Base-by-base conservation (phyloP, 2,888 invertebrate species). In the Phlogophora meticulosa region DNA sequence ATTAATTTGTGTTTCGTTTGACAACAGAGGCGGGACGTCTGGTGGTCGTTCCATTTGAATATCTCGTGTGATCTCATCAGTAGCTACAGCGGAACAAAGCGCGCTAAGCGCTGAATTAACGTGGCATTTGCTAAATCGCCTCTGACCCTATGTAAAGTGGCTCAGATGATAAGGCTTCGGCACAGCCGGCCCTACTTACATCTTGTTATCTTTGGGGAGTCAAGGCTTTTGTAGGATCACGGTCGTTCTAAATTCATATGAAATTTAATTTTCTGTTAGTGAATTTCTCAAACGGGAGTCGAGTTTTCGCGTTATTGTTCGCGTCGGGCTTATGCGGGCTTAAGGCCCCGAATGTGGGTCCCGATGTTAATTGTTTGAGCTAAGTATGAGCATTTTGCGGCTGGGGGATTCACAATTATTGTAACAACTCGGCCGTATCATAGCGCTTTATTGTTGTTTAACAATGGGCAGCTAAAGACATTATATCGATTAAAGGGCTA, bases 181-280 rank as follows among this genome's bases (percentile, higher is more conserved):
- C 86, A 88, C 86, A 92, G 88, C 88, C 88, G 82, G 86, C 87
- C 88, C 85, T 91, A 90, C 91, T 92, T 92, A 91, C 90, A 91
- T 91, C 91, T 91, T 90, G 91, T 92, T 92, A 92, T 93, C 92
- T 92, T 89, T 87, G 74, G 88, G 87, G 83, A 90, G 89, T 89
- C 87, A 85, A 87, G 90, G 92, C 93, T 93, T 92, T 92, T 89
- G 89, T 90, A 86, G 91, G 92, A 93, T 93, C 91, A 90, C 88
- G 86, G 87, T 85, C 84, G 86, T 90, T 86, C 87, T 79, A 87
- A 91, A 94, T 92, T 92, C 92, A 91, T 93, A 94, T 93, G 93
- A 94, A 93, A 94, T 94, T 94, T 90, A 94, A 94, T 94, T 93
- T 93, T 92, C 91, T 89, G 92, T 91, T 90, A 91, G 91, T 90